These are phyloP conservation scores for Melipona beecheii DNA, from an alignment of 2,888 invertebrate species.

Conservation along the genomic window DNA sequence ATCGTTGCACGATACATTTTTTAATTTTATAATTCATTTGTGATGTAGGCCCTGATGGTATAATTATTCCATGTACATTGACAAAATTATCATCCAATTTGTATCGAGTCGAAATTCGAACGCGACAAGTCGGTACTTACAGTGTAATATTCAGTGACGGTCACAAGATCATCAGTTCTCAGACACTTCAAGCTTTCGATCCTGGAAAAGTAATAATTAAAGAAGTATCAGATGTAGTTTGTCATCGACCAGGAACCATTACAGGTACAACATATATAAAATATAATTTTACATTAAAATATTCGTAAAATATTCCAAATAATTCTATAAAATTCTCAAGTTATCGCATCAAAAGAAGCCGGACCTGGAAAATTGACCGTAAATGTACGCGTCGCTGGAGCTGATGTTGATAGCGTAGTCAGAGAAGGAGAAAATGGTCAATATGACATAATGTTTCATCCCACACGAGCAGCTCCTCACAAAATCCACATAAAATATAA, in stretches of 20 bases:
- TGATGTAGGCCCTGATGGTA: constrained; percentile 85
- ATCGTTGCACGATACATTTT: neutral
- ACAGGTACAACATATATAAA: constrained; percentile 85
- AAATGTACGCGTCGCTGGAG: constrained; percentile 92
- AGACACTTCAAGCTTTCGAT: constrained; percentile 90
- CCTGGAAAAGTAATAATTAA: constrained; percentile 89
- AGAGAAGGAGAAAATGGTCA: constrained; percentile 90
- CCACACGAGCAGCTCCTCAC: constrained; percentile 94
- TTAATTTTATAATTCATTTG: constrained; percentile 8
- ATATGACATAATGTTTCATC: constrained; percentile 95
- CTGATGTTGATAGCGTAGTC: constrained; percentile 92
- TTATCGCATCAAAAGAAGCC: constrained; percentile 90
- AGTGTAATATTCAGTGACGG: constrained; percentile 88
- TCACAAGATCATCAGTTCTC: constrained; percentile 86
- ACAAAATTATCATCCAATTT: constrained; percentile 88
- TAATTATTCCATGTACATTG: constrained; percentile 83
- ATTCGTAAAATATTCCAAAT: neutral
- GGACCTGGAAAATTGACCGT: constrained; percentile 94
- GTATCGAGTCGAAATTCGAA: constrained; percentile 90
- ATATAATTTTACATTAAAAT: neutral
- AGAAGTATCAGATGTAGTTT: constrained; percentile 91
- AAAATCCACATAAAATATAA: constrained; percentile 94
- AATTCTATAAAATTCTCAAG: constrained; percentile 80
- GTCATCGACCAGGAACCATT: constrained; percentile 92
- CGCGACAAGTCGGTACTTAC: constrained; percentile 90